Conservation (phyloP, 1,140 invertebrate genomes). For the Matsumurasca onukii region DNA sequence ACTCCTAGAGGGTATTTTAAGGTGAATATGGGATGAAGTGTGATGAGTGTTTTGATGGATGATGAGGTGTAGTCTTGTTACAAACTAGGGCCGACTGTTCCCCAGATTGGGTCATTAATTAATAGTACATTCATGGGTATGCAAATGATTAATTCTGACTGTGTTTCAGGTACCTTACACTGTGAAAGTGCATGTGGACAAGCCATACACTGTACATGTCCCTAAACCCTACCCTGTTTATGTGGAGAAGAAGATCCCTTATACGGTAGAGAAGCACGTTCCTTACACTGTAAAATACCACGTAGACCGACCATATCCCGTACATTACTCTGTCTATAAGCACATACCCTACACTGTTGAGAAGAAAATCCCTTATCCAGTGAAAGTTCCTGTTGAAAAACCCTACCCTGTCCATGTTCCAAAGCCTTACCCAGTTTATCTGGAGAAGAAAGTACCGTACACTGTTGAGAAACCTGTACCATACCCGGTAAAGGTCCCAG, state of each 20-base stretch:
- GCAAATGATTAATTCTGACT: no score
- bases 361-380: conserved; percentile 54
- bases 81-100: no score
- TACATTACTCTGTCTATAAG: conserved; percentile 51
- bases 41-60: no score
- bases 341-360: conserved; percentile 58
- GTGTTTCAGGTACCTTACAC: background rate
- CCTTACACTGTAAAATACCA: conserved; percentile 37
- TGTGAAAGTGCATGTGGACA: conserved; percentile 56
- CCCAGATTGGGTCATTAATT: no score
- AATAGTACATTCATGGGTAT: no score
- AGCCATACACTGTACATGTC: conserved; percentile 58
- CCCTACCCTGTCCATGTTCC: background rate
- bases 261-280: conserved; percentile 60
- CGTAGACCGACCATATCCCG: conserved; percentile 46
- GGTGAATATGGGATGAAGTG: no score
- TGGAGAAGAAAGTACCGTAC: conserved; percentile 54
- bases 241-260: conserved; percentile 66
- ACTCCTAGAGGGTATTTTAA: no score
- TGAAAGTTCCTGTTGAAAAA: conserved; percentile 40
- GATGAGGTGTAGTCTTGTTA: no score
- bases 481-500: conserved; percentile 55
- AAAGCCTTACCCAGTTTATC: conserved; percentile 78
- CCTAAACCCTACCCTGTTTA: no score
- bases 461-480: conserved; percentile 50